Evolutionary conservation across 2,888 invertebrate genomes (phyloP), one percentile per base, ranked within the genome.

Genomic region (Ptychoptera contaminata): DNA sequence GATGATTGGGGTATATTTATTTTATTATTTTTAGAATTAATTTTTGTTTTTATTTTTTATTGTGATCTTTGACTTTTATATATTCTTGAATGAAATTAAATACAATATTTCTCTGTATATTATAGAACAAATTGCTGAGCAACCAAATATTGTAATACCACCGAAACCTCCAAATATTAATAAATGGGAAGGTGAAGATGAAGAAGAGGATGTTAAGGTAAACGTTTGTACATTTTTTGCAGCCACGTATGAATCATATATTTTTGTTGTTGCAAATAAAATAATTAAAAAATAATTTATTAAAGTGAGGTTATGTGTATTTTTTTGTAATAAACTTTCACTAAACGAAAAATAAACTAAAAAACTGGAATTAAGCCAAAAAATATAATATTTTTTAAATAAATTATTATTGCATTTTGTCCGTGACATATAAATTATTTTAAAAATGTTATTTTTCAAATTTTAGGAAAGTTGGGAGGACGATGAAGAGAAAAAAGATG

Each of bases 391-490:
- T 38, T 16, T 34, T 11, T 16, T 31, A n/a, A n/a, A n/a, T n/a
- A n/a, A n/a, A n/a, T n/a, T n/a, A n/a, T n/a, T n/a, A n/a, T n/a
- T 34, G 16, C 16, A 10, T 41, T 42, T 31, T 16, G 11, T 5
- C 35, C 31, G 4, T 11, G 12, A 36, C n/a, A 12, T 12, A 12
- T 37, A 15, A 16, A 35, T 11, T 12, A n/a, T n/a, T 16, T 12
- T 11, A 2, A n/a, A 5, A 34, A 15, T 14, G 2, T 14, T 7
- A 10, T 35, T 16, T 42, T 39, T 29, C 2, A 1, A 6, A 14
- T 50, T 63, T 53, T 65, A 92, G 91, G 92, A 92, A 59, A 88
- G 82, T 64, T 93, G 93, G 93, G 92, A 93, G 62, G 90, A 90
- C 67, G 82, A 86, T 53, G 79, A 78, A 58, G 87, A 87, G 56